phyloP scores from a whole-genome alignment of 2,113 vertebrate genomes.

The Columba livia region DNA sequence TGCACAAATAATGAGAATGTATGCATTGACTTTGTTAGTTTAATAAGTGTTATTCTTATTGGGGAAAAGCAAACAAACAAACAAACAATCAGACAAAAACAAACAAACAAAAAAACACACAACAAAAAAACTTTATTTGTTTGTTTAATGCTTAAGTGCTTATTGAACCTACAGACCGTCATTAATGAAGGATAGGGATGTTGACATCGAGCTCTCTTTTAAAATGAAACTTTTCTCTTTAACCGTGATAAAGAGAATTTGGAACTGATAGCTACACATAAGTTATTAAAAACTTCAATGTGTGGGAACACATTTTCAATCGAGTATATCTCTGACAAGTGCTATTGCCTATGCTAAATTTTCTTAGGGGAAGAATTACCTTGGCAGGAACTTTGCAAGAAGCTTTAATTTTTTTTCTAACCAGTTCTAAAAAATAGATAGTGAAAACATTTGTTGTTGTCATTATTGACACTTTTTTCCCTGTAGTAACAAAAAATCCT shows the following conservation, averaged over 20 bases:
- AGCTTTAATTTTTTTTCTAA: background rate
- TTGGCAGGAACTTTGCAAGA: background rate
- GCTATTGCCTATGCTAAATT: background rate
- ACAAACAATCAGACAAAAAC: background rate
- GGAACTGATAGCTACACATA: background rate
- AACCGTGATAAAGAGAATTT: background rate
- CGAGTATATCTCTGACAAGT: background rate
- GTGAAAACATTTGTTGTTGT: background rate
- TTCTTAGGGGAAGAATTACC: background rate
- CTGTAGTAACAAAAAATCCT: background rate
- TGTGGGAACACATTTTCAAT: background rate
- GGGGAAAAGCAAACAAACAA: background rate
- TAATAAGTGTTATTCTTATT: background rate
- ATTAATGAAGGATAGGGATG: background rate
- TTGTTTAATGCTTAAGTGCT: background rate
- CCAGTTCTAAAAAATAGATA: background rate
- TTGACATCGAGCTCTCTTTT: background rate
- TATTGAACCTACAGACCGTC: background rate
- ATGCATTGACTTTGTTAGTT: background rate
- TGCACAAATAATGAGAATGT: background rate
- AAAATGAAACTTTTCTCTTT: background rate
- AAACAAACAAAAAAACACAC: too few species aligned
- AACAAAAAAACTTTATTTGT: background rate
- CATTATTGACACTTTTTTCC: background rate
- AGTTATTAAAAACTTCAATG: background rate